Conservation (phyloP, 2,888 invertebrate species). For the Watsonalla binaria region DNA sequence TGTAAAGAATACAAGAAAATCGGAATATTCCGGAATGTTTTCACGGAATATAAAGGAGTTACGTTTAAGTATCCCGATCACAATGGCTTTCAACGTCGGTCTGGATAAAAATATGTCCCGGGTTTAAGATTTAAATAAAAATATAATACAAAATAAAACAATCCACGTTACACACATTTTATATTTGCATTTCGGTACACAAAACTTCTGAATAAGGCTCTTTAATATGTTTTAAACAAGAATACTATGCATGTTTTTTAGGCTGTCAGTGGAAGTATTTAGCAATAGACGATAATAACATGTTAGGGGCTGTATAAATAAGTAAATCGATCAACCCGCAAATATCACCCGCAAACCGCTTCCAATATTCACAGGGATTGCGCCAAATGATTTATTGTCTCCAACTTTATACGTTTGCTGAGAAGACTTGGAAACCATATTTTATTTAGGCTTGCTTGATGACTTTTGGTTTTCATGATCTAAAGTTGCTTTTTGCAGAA, state of each 20-base stretch:
- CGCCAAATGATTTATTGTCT: slow-evolving; percentile 28
- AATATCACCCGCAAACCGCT: slow-evolving; percentile 16
- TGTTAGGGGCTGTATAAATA: slow-evolving; percentile 5
- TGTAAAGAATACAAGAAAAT: slow-evolving; percentile 19
- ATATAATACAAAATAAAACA: not conserved
- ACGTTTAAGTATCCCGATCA: slow-evolving; percentile 27
- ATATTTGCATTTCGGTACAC: too few relatives aligned
- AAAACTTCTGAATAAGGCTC: too few relatives aligned
- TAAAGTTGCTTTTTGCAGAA: too few relatives aligned
- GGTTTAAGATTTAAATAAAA: slow-evolving; percentile 23
- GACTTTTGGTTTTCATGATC: not conserved
- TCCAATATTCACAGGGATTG: slow-evolving; percentile 25
- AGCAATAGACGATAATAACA: too few relatives aligned
- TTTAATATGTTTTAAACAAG: too few relatives aligned
- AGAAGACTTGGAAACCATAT: not conserved
- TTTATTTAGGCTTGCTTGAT: not conserved
- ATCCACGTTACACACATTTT: not conserved
- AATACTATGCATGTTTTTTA: too few relatives aligned
- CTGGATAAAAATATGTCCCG: slow-evolving; percentile 27
- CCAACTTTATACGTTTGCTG: slow-evolving; percentile 14
- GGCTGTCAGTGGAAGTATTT: too few relatives aligned
- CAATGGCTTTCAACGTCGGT: slow-evolving; percentile 28
- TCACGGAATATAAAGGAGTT: slow-evolving; percentile 26
- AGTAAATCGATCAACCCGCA: slow-evolving; percentile 22
- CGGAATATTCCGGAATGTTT: slow-evolving; percentile 34